Conservation (phyloP, 2,797 vertebrate species). For the Crocidura indochinensis region DNA sequence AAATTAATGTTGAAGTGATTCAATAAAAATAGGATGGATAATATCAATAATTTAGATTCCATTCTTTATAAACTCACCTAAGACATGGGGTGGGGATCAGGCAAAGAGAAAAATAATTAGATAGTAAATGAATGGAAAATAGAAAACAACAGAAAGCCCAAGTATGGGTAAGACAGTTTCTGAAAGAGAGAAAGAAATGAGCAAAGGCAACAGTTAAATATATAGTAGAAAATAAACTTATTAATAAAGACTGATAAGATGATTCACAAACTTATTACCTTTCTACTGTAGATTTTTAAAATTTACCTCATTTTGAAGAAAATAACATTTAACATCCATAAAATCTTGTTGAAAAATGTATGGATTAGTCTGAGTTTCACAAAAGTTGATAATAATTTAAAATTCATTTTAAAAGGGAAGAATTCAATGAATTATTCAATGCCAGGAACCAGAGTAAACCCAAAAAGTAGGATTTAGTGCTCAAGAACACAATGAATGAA, state of each 20-base stretch:
- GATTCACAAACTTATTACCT: no score
- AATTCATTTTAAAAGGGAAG: not conserved
- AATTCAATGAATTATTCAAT: not conserved
- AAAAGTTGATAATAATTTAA: not conserved
- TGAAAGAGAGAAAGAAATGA: not conserved
- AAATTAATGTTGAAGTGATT: not conserved
- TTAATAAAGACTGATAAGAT: no score
- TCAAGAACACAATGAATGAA: constrained; percentile 17
- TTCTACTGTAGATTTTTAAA: no score
- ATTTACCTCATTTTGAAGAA: no score
- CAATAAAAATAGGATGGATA: constrained; percentile 6
- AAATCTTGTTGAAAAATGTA: constrained; percentile 32
- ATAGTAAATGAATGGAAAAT: not conserved
- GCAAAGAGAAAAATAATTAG: constrained; percentile 45
- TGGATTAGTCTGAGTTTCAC: not conserved
- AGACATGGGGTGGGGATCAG: not conserved
- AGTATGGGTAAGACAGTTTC: not conserved
- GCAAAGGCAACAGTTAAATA: not conserved
- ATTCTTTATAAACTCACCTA: not conserved
- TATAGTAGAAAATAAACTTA: no score
- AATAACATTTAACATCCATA: not conserved
- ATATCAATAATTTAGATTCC: not conserved
- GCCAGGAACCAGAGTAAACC: constrained; percentile 34
- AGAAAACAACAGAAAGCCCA: not conserved
- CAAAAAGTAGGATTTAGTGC: constrained; percentile 5